Base-by-base conservation (phyloP, 2,797 vertebrate species). In the Lutjanus argentimaculatus region DNA sequence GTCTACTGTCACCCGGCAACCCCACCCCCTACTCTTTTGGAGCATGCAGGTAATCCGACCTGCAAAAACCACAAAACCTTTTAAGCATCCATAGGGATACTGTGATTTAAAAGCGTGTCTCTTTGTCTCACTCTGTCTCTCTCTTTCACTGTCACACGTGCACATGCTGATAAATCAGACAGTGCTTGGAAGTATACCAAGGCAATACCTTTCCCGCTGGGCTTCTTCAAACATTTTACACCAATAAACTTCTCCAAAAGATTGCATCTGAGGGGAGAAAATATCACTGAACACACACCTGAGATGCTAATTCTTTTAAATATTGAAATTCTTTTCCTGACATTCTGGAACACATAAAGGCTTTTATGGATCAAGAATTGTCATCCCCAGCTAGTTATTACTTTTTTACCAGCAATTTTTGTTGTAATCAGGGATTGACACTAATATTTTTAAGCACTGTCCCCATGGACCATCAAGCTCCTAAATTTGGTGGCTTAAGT, bases 1-100 rank as follows among this genome's bases (percentile, higher is more conserved):
- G 78, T 51, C 57, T 56, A 67, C 83, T 76, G 77, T 85, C 85
- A 86, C 85, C 67, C 45, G 12, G 72, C 76, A 86, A 83, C 67
- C 67, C 77, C 75, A 67, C 56, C 78, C 65, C 68, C 59, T 52
- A 21, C 53, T 65, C 67, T 61, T 68, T 45, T 65, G 62, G 61
- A 72, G 68, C 25, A 72, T n/a, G 71, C 59, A 72, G 68, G 67
- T 83, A 86, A 80, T 82, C 82, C 46, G 11, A 80, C 77, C 76
- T 77, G 53, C 51, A 79, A 64, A 75, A 82, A 22, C 3, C 63
- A 67, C 72, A 78, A 49, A 83, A 73, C 61, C 51, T 82, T 83
- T 84, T 49, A 78, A 46, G 49, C 67, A 73, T 85, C 77, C 77
- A 71, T 21, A 30, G 78, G 77, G 68, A 80, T 67, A 43, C 51